Evolutionary conservation across 2,888 invertebrate species (phyloP).

Genomic region (Troides aeacus): DNA sequence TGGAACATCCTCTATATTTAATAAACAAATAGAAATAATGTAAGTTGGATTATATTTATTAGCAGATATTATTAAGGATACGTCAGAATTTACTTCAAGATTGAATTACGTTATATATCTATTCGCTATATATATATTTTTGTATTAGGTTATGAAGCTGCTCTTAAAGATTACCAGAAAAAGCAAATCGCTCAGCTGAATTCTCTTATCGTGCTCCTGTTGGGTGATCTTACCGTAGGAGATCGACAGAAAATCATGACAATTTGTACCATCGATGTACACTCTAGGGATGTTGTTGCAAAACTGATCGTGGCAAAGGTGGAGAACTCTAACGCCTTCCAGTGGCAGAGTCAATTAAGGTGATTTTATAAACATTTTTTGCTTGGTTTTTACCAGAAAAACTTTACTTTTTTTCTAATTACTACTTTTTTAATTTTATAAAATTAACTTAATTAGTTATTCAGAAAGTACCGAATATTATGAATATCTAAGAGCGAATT

Average conservation of each 20-base stretch:
- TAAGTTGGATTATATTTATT: too few relatives aligned
- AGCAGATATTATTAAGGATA: too few relatives aligned
- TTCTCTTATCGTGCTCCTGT: constrained; percentile 88
- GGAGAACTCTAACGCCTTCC: constrained; percentile 88
- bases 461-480: too few relatives aligned
- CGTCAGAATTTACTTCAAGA: too few relatives aligned
- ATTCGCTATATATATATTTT: neutral
- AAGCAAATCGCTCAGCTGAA: constrained; percentile 93
- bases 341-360: constrained; percentile 95
- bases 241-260: constrained; percentile 98
- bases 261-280: constrained; percentile 97
- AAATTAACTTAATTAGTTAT: too few relatives aligned
- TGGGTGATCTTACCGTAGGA: constrained; percentile 89
- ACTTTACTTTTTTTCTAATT: too few relatives aligned
- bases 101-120: neutral
- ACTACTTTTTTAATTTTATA: too few relatives aligned
- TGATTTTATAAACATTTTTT: constrained; percentile 32
- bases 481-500: too few relatives aligned
- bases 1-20: too few relatives aligned
- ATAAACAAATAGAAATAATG: too few relatives aligned
- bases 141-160: constrained; percentile 87
- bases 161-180: constrained; percentile 94
- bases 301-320: constrained; percentile 92
- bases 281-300: constrained; percentile 94
- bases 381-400: neutral